Evolutionary conservation across 2,888 invertebrate genomes (phyloP), one percentile per base, ranked within the genome.

Genomic region (Luperina nickerlii): DNA sequence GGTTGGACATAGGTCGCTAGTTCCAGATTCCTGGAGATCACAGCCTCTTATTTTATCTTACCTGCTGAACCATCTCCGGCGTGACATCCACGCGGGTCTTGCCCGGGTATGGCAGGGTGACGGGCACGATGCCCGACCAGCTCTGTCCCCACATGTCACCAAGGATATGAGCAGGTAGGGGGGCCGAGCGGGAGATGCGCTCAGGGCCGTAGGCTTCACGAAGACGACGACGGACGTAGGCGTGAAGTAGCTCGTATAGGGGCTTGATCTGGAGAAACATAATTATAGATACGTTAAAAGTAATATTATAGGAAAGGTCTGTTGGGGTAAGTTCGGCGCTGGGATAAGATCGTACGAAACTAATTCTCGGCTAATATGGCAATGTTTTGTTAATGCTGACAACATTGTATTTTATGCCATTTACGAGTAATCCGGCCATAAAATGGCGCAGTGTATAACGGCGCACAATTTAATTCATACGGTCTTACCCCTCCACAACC

Each of bases 141-240:
- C 98, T 98, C 94, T 99, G 99, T 0, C 97, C 98, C 98, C 98
- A 99, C 98, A 99, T 98, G 92, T 99, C 99, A 0, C 99, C 99
- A 9, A 99, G 97, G 78, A 99, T 97, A 90, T 99, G 99, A 0
- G 98, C 98, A 0, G 99, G 99, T 66, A 99, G 97, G 0, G 99
- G 98, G 0, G 98, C 98, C 65, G 98, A 98, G 2, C 98, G 96
- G 87, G 98, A 98, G 74, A 98, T 98, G 87, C 98, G 97, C 91
- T 99, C 98, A 0, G 98, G 98, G 0, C 99, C 99, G 91, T 99
- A 99, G 51, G 98, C 97, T 90, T 98, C 98, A 1, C 98, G 97
- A 27, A 99, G 97, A 91, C 98, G 98, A 78, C 98, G 97, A 51
- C 99, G 97, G 0, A 99, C 98, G 94, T 99, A 99, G 0, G 99